Base-by-base conservation (phyloP, 2,888 invertebrate species). In the Drosophila algonquin region DNA sequence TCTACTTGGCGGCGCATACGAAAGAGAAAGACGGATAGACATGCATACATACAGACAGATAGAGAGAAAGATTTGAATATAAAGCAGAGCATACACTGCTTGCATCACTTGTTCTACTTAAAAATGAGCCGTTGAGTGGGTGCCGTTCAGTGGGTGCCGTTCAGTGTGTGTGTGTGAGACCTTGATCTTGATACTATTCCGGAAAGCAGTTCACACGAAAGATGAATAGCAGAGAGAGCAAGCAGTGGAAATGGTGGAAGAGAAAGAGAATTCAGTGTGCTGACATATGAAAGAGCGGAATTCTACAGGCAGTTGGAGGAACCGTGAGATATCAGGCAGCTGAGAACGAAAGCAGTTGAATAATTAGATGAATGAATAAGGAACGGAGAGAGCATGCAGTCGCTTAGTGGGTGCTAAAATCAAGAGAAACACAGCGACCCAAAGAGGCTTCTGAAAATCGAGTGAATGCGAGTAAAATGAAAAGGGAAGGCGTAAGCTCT, bases 51-150 rank as follows among this genome's bases (percentile, higher is more conserved):
- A 18, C 10, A 32, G 12, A 40, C 35, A 52, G 18, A 27, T 27
- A 32, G 12, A 21, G 14, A 45, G 14, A 21, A 30, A 63, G 57
- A 63, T 55, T 67, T 63, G 56, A 56, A 67, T 67, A 63, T 63
- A 50, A 63, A 54, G 50, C 57, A 45, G 45, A 24, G 46, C 35
- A 35, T 14, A 12, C 12, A 35, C 44, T 46, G 55, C 54, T 47
- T 47, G 61, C 56, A 62, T 69, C 56, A 69, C 70, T 69, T 69
- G 63, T 71, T 69, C 57, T 54, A 57, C 63, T 63, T 62, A 69
- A 35, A 71, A 69, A 62, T 69, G 62, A 62, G 70, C 21, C 32
- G 52, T 40, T 61, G 48, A 12, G 18, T 44, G 14, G n/a, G 61
- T 16, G 44, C 50, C 58, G 58, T 27, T 55, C 30, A 32, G 44